Percentiles rank a stretch among this genome's conserved stretches.
phyloP scores from a whole-genome alignment of 1,140 invertebrate species.

The Lasioglossum albipes region DNA sequence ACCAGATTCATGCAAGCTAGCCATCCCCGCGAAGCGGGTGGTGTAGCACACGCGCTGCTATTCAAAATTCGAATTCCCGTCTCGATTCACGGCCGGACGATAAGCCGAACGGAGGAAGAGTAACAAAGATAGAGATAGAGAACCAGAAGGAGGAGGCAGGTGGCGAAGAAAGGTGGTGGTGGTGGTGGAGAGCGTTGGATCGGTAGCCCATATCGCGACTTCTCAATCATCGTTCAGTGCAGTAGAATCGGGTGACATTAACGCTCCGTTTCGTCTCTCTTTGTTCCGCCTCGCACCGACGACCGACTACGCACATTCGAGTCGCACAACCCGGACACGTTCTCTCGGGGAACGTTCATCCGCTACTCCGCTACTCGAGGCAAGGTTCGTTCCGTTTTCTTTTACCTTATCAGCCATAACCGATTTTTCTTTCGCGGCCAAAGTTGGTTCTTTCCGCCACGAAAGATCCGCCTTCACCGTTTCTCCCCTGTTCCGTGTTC shows the following conservation, averaged over 20 bases:
- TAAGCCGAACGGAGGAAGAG: neutral
- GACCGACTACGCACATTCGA: no score
- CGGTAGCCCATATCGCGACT: conserved; percentile 7
- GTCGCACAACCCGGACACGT: neutral
- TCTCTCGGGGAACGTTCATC: neutral
- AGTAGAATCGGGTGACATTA: conserved; percentile 35
- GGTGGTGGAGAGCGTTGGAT: conserved; percentile 17
- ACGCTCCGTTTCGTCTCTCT: neutral
- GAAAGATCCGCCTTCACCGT: no score
- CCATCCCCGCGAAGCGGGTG: conserved; percentile 72
- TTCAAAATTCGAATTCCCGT: conserved; percentile 55
- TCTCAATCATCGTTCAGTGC: conserved; percentile 51
- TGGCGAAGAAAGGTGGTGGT: conserved; percentile 6
- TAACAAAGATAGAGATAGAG: neutral
- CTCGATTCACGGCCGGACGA: neutral
- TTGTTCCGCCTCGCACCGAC: no score
- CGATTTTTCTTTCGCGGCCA: no score
- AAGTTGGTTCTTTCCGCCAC: no score
- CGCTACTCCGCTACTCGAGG: neutral
- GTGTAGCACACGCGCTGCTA: conserved; percentile 35
- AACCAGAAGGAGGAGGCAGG: no score
- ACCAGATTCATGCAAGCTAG: conserved; percentile 76
- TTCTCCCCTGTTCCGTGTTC: no score
- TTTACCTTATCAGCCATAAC: neutral
- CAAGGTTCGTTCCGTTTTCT: conserved; percentile 38